Evolutionary conservation across 2,113 vertebrate species (phyloP).

Genomic region (Xiphophorus couchianus): DNA sequence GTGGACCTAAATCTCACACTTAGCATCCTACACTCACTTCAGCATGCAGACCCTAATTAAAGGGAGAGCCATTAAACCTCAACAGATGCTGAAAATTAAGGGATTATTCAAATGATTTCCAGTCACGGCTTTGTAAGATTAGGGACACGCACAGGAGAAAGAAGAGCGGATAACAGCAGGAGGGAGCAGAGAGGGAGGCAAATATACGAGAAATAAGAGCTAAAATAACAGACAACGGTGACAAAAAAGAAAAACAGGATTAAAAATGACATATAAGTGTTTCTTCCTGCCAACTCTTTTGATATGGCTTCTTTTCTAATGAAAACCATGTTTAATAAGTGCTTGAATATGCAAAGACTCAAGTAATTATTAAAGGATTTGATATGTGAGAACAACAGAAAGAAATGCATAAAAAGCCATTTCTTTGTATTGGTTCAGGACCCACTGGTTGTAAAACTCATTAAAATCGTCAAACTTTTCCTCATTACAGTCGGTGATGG

Average conservation of each 20-base stretch:
- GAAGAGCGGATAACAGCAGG: slow-evolving; percentile 38
- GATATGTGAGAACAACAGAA: slow-evolving; percentile 40
- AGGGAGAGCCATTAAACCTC: slow-evolving; percentile 74
- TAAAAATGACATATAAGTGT: slow-evolving; percentile 38
- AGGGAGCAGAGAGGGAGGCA: slow-evolving; percentile 6
- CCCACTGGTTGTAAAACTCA: slow-evolving; percentile 60
- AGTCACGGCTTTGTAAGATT: slow-evolving; percentile 56
- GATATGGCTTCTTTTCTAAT: slow-evolving; percentile 30
- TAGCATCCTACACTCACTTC: slow-evolving; percentile 58
- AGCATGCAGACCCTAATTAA: slow-evolving; percentile 76
- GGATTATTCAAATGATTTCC: slow-evolving; percentile 79
- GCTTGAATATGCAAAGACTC: slow-evolving; percentile 22
- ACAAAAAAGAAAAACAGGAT: slow-evolving; percentile 40
- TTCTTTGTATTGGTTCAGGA: slow-evolving; percentile 58
- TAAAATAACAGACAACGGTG: slow-evolving; percentile 48
- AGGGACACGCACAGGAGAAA: slow-evolving; percentile 42
- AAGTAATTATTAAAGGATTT: slow-evolving; percentile 42
- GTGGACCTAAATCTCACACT: slow-evolving; percentile 54
- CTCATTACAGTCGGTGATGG: slow-evolving; percentile 28
- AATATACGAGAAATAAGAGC: slow-evolving; percentile 15
- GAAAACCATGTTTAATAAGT: slow-evolving; percentile 15
- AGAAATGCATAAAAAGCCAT: slow-evolving; percentile 14
- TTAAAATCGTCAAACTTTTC: slow-evolving; percentile 63
- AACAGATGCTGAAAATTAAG: slow-evolving; percentile 80
- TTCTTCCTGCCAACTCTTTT: slow-evolving; percentile 27